Base-by-base conservation (phyloP, 2,797 vertebrate species). In the Molossus molossus region DNA sequence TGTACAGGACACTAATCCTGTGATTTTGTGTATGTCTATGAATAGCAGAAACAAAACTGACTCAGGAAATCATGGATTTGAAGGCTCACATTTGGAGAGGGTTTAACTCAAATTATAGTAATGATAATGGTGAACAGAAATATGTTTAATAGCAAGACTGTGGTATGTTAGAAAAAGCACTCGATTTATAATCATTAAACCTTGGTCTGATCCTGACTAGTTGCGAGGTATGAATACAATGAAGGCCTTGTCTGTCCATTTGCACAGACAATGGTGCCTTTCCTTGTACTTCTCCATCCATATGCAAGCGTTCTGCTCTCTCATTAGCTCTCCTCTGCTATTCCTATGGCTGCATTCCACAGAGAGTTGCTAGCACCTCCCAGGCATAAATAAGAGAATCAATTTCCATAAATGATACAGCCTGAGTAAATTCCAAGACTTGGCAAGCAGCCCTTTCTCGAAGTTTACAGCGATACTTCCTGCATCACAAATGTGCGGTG, bases 371-470 rank as follows among this genome's bases (percentile, higher is more conserved):
- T 57, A 90, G 70, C 21, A 76, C 65, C 82, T 94, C 92, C 85
- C 37, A 94, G 79, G 88, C 70, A 94, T 77, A 75, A 96, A 96
- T 94, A 93, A 92, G 48, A 92, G 27, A 95, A 96, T 95, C 75
- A 80, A 87, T 97, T 97, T 94, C 57, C 92, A 95, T 94, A 92
- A 97, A 94, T 96, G 85, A 94, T 92, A 87, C 60, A 95, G 86
- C 27, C 77, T 62, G 65, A 96, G 85, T 86, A 80, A 94, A 96
- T 94, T 72, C 13, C 21, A 94, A 94, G 64, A 50, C 29, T 57
- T 94, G 92, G 94, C 96, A 83, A 76, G 86, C 50, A 94, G 90
- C 94, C 92, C 96, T 57, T 80, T 92, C 58, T 57, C 65, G 37
- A 76, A 69, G 80, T 84, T 96, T 89, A 37, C 62, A 50, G 73